Evolutionary conservation across 2,797 vertebrate species (phyloP).

Genomic region (Micropoecilia bifurca): DNA sequence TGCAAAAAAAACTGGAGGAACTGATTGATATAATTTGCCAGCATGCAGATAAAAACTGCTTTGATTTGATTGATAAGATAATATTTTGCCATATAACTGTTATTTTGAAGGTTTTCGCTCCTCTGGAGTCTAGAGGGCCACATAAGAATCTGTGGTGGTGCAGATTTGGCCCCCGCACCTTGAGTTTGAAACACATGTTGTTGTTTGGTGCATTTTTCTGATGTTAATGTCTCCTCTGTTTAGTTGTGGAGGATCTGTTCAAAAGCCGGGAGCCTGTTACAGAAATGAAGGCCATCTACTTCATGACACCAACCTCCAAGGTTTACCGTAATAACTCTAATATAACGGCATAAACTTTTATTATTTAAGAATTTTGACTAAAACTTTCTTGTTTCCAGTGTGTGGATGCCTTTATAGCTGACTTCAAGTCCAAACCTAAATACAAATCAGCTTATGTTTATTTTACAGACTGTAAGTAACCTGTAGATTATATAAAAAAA

Average conservation of each 20-base stretch:
- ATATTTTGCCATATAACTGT: no score
- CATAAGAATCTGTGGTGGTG: no score
- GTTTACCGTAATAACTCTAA: conserved; percentile 70
- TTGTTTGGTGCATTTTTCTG: neutral
- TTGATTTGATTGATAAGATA: no score
- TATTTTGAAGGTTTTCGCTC: no score
- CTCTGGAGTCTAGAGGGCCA: no score
- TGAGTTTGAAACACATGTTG: neutral
- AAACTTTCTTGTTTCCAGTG: conserved; percentile 75
- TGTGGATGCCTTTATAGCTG: conserved; percentile 89
- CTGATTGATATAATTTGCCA: no score
- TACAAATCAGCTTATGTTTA: conserved; percentile 96
- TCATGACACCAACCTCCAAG: conserved; percentile 92
- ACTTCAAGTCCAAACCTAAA: conserved; percentile 90
- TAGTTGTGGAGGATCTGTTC: conserved; percentile 96
- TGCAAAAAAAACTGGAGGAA: no score
- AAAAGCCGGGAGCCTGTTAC: conserved; percentile 92
- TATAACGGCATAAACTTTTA: neutral
- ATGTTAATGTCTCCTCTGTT: conserved; percentile 32
- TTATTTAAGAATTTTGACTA: neutral
- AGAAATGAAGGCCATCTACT: conserved; percentile 96
- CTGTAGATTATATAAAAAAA: neutral
- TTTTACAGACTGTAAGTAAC: conserved; percentile 96
- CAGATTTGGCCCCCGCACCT: no score
- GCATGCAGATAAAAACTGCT: no score